Percentiles rank a stretch among this genome's conserved stretches.
Conservation (phyloP, 2,797 vertebrate species). For the Myripristis murdjan region DNA sequence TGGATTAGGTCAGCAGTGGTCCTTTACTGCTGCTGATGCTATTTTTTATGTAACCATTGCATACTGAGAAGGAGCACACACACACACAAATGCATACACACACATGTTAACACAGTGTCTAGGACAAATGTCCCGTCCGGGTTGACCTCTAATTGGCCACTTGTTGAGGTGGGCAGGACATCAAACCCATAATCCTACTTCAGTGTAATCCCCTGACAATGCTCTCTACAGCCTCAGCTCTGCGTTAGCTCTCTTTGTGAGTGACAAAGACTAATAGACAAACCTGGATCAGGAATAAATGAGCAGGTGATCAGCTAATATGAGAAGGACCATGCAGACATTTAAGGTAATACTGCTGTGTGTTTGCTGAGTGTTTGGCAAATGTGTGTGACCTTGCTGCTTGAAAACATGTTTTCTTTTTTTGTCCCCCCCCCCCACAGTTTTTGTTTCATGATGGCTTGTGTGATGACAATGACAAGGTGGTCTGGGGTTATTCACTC, state of each 20-base stretch:
- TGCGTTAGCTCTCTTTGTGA: conserved; percentile 60
- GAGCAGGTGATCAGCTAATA: conserved; percentile 43
- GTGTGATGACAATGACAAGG: conserved; percentile 2
- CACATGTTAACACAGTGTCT: conserved; percentile 58
- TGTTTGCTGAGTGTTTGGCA: neutral
- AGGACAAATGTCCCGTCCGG: conserved; percentile 58
- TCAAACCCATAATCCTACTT: conserved; percentile 78
- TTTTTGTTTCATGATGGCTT: conserved; percentile 32
- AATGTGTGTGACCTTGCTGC: conserved; percentile 22
- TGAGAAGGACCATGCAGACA: conserved; percentile 74
- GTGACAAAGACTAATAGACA: conserved; percentile 49
- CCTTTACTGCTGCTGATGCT: too few species aligned
- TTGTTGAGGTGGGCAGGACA: conserved; percentile 70
- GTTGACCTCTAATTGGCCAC: conserved; percentile 76
- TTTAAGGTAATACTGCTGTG: conserved; percentile 68
- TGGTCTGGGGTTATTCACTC: neutral
- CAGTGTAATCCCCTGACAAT: conserved; percentile 74
- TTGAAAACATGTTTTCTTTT: conserved; percentile 8
- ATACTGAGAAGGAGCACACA: conserved; percentile 1
- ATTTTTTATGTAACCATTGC: neutral
- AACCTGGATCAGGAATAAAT: conserved; percentile 51
- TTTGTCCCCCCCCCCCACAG: too few species aligned
- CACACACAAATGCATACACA: conserved; percentile 14
- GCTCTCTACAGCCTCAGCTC: conserved; percentile 46
- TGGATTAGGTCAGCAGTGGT: neutral